Evolutionary conservation across 2,797 vertebrate genomes (phyloP).

Genomic region (Danio choprae): DNA sequence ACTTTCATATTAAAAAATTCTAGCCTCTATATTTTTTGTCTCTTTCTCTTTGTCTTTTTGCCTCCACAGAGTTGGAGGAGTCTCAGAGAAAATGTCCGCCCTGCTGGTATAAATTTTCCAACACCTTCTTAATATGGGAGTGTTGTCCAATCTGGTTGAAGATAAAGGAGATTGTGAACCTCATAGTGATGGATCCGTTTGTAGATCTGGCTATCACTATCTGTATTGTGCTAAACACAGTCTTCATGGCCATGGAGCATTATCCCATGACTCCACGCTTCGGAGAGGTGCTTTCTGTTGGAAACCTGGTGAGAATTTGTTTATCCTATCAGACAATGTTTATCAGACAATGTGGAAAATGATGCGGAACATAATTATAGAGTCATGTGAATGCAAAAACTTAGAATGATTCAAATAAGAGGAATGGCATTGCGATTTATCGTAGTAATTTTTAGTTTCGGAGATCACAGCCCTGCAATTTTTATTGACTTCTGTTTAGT

Average conservation of each 20-base stretch:
- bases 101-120: slow-evolving; percentile 98
- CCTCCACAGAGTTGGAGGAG: slow-evolving; percentile 89
- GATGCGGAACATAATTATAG: neutral
- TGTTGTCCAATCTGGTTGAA: slow-evolving; percentile 94
- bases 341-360: neutral
- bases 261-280: slow-evolving; percentile 93
- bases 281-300: slow-evolving; percentile 84
- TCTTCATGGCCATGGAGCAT: slow-evolving; percentile 99
- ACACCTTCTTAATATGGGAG: slow-evolving; percentile 95
- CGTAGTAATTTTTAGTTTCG: neutral
- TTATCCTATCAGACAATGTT: no score
- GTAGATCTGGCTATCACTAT: slow-evolving; percentile 98
- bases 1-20: neutral
- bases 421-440: neutral
- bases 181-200: slow-evolving; percentile 98
- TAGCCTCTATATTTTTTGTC: neutral
- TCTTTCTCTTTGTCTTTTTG: neutral
- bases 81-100: slow-evolving; percentile 97
- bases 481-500: no score
- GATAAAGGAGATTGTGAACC: slow-evolving; percentile 91
- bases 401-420: neutral
- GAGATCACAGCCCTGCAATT: neutral
- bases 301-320: slow-evolving; percentile 90
- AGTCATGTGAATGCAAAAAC: neutral
- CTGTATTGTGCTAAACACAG: slow-evolving; percentile 96